phyloP scores from a whole-genome alignment of 2,888 invertebrate genomes.

The Chrysolina haemoptera region DNA sequence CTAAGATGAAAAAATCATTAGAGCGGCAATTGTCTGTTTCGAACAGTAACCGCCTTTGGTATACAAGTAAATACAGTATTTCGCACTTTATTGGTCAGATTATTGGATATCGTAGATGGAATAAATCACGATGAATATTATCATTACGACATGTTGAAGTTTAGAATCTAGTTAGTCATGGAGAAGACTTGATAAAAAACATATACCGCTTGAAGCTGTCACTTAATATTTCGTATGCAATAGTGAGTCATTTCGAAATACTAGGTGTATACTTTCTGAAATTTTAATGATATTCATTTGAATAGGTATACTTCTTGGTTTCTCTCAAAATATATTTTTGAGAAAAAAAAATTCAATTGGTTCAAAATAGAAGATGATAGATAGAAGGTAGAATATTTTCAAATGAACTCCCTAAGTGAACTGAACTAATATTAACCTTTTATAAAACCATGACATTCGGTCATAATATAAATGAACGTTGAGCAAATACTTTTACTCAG shows the following conservation, averaged over 20 bases:
- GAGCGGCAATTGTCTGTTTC: slow-evolving; percentile 27
- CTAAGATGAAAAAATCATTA: slow-evolving; percentile 55
- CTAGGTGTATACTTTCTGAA: background rate
- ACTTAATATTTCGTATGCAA: background rate
- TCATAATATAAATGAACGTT: no score
- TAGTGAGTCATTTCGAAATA: background rate
- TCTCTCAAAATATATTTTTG: no score
- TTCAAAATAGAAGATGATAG: no score
- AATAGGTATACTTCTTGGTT: no score
- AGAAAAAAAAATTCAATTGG: no score
- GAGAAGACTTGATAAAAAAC: background rate
- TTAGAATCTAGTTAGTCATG: background rate
- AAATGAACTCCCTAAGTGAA: no score
- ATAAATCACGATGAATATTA: slow-evolving; percentile 10
- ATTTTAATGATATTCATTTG: no score
- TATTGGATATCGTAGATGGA: slow-evolving; percentile 7
- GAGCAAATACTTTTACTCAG: no score
- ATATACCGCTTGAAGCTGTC: slow-evolving; percentile 3
- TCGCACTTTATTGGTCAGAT: background rate
- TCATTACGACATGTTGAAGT: background rate
- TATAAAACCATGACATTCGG: no score
- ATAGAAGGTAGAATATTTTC: no score
- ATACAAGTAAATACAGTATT: background rate
- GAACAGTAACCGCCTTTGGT: slow-evolving; percentile 4
- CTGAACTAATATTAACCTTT: no score